Base-by-base conservation (phyloP, 2,888 invertebrate species). In the Myopa tessellatipennis region DNA sequence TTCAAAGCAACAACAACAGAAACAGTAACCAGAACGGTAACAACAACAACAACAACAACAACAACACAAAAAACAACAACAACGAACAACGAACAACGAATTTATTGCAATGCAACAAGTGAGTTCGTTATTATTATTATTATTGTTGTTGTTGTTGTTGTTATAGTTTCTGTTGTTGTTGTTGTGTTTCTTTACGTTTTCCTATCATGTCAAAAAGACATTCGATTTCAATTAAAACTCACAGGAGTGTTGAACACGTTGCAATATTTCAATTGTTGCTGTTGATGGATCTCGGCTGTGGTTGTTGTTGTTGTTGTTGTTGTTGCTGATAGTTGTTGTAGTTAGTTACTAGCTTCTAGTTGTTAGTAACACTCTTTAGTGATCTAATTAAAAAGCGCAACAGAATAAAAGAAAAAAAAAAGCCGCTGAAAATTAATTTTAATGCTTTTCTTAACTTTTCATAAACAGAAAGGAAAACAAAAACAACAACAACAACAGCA, bases 171-270 rank as follows among this genome's bases (percentile, higher is more conserved):
- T 8, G 8, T 55, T 36, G 40, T 74, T 63, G 45, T 36, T 26
- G 50, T 52, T 69, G 65, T 34, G 1, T 12, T 68, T 68, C n/a
- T 40, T 50, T 7, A 18, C 45, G 10, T 68, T 40, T 69, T 50
- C 16, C 45, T 74, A 55, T 74, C 74, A 74, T 74, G 82, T 82
- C 80, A 81, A 79, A 82, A 82, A 82, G 82, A 82, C 82, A 82
- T 82, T 82, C 80, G 81, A 82, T 80, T 82, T 82, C 82, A 82
- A 82, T 82, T 82, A 81, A 80, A 82, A 77, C 80, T 78, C 61
- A 75, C 77, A 82, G 82, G 80, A 80, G 82, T 82, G 81, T 79
- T 82, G 80, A 80, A 79, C 80, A 78, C 79, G 65, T 68, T 69
- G 68, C 26, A 61, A 36, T 36, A 65, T 65, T 26, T 65, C 38